Percentiles rank a stretch among this genome's conserved stretches.
Evolutionary conservation across 2,113 vertebrate genomes (phyloP).

Genomic region (Etheostoma cragini): DNA sequence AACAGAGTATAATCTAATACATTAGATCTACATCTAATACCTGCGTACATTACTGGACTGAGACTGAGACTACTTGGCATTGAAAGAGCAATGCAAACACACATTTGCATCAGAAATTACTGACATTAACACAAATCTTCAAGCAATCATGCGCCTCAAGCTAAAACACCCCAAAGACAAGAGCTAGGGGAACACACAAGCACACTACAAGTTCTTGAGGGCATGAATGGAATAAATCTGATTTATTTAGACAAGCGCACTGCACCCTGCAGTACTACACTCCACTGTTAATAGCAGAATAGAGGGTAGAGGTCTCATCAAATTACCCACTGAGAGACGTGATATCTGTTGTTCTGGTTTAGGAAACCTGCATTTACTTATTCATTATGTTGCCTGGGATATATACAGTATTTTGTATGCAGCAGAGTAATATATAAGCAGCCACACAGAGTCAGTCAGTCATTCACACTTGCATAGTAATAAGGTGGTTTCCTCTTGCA

Average conservation of each 20-base stretch:
- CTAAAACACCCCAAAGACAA: slow-evolving; percentile 50
- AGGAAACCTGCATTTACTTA: slow-evolving; percentile 7
- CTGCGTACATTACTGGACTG: not conserved
- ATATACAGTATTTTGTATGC: slow-evolving; percentile 22
- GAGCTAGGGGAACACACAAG: slow-evolving; percentile 27
- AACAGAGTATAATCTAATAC: not conserved
- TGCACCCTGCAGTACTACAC: slow-evolving; percentile 29
- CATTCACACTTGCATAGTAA: slow-evolving; percentile 60
- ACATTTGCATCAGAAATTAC: slow-evolving; percentile 36
- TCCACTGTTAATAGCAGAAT: slow-evolving; percentile 30
- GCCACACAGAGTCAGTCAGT: slow-evolving; percentile 36
- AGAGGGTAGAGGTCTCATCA: slow-evolving; percentile 50
- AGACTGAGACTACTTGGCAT: slow-evolving; percentile 1
- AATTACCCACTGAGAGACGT: slow-evolving; percentile 40
- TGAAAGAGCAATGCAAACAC: slow-evolving; percentile 31
- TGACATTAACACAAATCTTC: slow-evolving; percentile 55
- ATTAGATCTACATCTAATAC: too few relatives aligned
- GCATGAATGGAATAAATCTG: slow-evolving; percentile 62
- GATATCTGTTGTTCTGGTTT: slow-evolving; percentile 25
- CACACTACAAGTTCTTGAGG: slow-evolving; percentile 42
- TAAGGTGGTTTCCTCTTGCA: slow-evolving; percentile 56
- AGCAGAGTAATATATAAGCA: slow-evolving; percentile 33
- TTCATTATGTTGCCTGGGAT: slow-evolving; percentile 27
- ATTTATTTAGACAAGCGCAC: slow-evolving; percentile 70
- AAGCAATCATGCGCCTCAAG: slow-evolving; percentile 25